These are phyloP conservation scores for Dufourea novaeangliae DNA, from an alignment of 1,140 invertebrate species.

Conservation along the genomic window DNA sequence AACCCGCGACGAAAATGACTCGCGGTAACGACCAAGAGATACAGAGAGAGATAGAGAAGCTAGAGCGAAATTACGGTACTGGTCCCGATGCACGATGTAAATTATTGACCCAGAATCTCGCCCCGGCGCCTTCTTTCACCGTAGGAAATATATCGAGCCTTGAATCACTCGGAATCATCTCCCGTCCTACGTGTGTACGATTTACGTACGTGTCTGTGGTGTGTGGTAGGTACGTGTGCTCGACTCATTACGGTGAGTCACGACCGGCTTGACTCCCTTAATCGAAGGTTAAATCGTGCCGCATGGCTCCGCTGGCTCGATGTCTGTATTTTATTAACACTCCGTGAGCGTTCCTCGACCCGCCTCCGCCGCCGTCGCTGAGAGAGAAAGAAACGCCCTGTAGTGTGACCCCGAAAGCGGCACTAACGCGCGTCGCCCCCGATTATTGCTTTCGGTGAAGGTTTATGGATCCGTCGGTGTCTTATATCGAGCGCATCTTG, in stretches of 20 bases:
- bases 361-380: too few species aligned
- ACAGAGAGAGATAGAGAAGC: neutral
- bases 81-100: neutral
- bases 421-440: neutral
- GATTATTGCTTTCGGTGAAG: neutral
- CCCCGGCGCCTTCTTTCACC: neutral
- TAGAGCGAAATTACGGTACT: constrained; percentile 8
- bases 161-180: constrained; percentile 39
- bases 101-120: constrained; percentile 34
- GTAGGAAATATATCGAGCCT: neutral
- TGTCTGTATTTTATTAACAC: constrained; percentile 59
- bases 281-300: constrained; percentile 63
- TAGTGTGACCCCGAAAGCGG: neutral
- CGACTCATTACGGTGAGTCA: constrained; percentile 59
- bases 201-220: constrained; percentile 10
- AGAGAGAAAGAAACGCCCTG: neutral
- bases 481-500: constrained; percentile 3
- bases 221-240: constrained; percentile 8
- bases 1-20: constrained; percentile 11
- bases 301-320: constrained; percentile 32
- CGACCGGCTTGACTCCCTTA: constrained; percentile 54
- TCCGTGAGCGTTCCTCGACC: constrained; percentile 6
- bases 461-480: neutral
- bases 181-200: constrained; percentile 17
- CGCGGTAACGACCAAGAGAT: neutral